Evolutionary conservation across 2,797 vertebrate genomes (phyloP), one percentile per base, ranked within the genome.

Genomic region (Liparis tanakae): DNA sequence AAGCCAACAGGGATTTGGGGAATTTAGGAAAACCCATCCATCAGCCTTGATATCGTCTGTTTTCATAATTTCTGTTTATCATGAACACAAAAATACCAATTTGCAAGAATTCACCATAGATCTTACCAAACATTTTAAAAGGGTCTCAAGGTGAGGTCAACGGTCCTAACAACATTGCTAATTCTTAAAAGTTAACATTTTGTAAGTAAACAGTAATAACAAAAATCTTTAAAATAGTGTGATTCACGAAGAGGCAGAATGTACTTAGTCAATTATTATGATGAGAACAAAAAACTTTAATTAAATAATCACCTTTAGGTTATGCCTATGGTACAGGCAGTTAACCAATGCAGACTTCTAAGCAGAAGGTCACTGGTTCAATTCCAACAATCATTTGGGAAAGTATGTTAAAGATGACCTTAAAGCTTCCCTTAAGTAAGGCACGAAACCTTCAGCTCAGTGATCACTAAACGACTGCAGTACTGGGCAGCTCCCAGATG

Each of bases 371-470:
- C 76, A 81, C 57, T 33, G 66, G 68, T 80, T 87, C 57, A 84
- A 82, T 81, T 82, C 68, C 36, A 63, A 30, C 34, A 53, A 67
- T 70, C 67, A 75, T 82, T 74, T 75, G 57, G 54, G 64, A 53
- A 78, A 83, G 81, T 75, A 41, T 73, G 75, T 62, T 73, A 67
- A 83, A 82, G 83, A 86, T 82, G 74, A 76, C 74, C 57, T 79
- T 67, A 65, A 88, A 82, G 59, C 70, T 78, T 79, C 84, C 85
- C 76, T 74, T 72, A 76, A 86, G 85, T 79, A 88, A 83, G 71
- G 76, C 69, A 79, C 20, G 7, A 72, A 73, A 73, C 76, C 67
- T 78, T 67, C 64, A 70, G 72, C 70, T 67, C 53, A 30, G 59
- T 54, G 76, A 81, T 88, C 68, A 67, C 46, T 41, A 41, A 67